These are phyloP conservation scores for Coracias cyanogaster DNA, from an alignment of 2,797 vertebrate genomes.

Conservation along the genomic window DNA sequence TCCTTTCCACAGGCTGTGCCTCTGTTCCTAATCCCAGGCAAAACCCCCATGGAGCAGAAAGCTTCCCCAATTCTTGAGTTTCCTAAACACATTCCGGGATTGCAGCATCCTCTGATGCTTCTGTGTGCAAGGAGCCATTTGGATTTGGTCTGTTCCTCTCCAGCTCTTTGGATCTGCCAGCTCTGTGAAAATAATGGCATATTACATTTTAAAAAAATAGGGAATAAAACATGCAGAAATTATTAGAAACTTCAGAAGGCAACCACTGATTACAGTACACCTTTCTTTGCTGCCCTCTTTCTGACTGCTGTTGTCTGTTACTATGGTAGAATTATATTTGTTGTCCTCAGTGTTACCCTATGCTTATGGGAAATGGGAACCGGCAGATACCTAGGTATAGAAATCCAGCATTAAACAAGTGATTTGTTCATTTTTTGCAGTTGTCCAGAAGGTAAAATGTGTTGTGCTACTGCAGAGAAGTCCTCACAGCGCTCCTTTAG, in stretches of 20 bases:
- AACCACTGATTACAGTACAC: neutral
- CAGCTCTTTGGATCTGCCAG: neutral
- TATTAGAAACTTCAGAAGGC: neutral
- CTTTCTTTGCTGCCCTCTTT: neutral
- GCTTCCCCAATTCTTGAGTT: neutral
- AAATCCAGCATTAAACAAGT: neutral
- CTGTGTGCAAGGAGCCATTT: neutral
- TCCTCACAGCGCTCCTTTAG: neutral
- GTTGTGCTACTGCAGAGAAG: neutral
- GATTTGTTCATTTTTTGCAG: neutral
- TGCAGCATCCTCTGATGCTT: neutral
- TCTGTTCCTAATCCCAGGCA: neutral
- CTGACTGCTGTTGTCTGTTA: neutral
- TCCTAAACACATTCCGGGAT: neutral
- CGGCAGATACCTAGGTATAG: neutral
- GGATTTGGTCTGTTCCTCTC: neutral
- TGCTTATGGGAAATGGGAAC: neutral
- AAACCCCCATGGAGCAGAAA: neutral
- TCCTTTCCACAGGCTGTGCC: neutral
- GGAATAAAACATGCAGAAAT: neutral
- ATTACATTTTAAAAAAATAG: neutral
- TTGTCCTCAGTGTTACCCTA: neutral
- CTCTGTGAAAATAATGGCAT: neutral
- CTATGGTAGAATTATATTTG: neutral
- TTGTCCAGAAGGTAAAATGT: slow-evolving; percentile 30